These are phyloP conservation scores for Horisme vitalbata DNA, from an alignment of 2,888 invertebrate species.

Conservation along the genomic window DNA sequence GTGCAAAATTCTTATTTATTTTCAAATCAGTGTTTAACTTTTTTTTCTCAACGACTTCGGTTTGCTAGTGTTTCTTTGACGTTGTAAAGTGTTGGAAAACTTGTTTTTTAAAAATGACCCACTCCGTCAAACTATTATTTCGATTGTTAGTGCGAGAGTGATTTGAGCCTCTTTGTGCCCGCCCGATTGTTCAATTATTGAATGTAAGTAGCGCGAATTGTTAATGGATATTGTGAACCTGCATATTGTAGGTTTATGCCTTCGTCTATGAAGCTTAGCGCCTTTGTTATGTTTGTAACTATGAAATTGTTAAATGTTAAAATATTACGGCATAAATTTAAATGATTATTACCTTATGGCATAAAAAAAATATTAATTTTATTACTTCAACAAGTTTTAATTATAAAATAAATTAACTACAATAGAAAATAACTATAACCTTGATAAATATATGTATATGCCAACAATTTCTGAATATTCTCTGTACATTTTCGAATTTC, in stretches of 20 bases:
- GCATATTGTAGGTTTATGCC: conserved; percentile 72
- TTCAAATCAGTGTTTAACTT: conserved; percentile 39
- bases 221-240: conserved; percentile 54
- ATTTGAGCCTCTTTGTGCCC: conserved; percentile 54
- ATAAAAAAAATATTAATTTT: conserved; percentile 4
- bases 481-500: conserved; percentile 30
- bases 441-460: conserved; percentile 17
- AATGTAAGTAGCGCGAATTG: conserved; percentile 64
- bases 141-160: conserved; percentile 67
- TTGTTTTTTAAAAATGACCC: conserved; percentile 52
- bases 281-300: conserved; percentile 43
- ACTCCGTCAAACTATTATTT: conserved; percentile 54
- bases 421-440: conserved; percentile 27
- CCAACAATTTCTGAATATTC: conserved; percentile 32
- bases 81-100: conserved; percentile 69
- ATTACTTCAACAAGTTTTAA: conserved; percentile 7
- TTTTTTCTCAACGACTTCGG: conserved; percentile 65
- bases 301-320: conserved; percentile 37
- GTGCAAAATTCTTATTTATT: conserved; percentile 60
- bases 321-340: conserved; percentile 33
- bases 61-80: conserved; percentile 74
- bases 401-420: conserved; percentile 11
- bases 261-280: conserved; percentile 50
- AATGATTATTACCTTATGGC: conserved; percentile 29
- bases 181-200: conserved; percentile 53